These are phyloP conservation scores for Drosophila nebulosa DNA, from an alignment of 1,140 invertebrate species.

Conservation along the genomic window DNA sequence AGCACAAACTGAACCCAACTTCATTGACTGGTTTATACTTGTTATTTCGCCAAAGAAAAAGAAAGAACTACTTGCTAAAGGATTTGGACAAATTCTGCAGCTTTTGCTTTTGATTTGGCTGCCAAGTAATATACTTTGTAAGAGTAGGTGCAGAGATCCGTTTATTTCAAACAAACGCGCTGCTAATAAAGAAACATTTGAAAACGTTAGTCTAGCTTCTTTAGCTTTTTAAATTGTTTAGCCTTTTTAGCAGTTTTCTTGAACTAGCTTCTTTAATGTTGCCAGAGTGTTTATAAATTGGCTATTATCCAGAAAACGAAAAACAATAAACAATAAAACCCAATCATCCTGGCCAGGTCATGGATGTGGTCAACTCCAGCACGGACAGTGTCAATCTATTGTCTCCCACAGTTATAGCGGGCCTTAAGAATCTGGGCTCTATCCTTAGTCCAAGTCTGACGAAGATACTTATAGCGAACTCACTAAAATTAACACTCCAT, in stretches of 20 bases:
- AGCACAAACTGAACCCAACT: neutral
- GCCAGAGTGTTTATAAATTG: neutral
- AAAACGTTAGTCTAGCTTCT: too few species aligned
- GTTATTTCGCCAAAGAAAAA: neutral
- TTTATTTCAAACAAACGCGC: too few species aligned
- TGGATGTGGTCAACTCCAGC: neutral
- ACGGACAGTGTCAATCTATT: constrained; percentile 30
- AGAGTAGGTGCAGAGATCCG: too few species aligned
- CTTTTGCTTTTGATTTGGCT: too few species aligned
- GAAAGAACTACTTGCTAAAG: too few species aligned
- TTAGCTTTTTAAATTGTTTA: too few species aligned
- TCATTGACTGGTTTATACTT: neutral
- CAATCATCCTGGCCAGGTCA: neutral
- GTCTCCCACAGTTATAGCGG: constrained; percentile 66
- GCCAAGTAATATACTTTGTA: too few species aligned
- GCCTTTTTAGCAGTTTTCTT: too few species aligned
- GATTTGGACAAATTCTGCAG: too few species aligned
- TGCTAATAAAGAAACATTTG: too few species aligned
- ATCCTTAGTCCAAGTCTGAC: constrained; percentile 47
- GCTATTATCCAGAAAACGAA: neutral
- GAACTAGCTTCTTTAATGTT: neutral
- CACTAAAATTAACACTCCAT: constrained; percentile 70
- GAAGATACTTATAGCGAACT: constrained; percentile 66
- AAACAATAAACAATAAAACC: neutral
- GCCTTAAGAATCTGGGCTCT: constrained; percentile 60